Percentiles rank a stretch among this genome's conserved stretches.
phyloP scores from a whole-genome alignment of 2,113 vertebrate species.

The Charina bottae region DNA sequence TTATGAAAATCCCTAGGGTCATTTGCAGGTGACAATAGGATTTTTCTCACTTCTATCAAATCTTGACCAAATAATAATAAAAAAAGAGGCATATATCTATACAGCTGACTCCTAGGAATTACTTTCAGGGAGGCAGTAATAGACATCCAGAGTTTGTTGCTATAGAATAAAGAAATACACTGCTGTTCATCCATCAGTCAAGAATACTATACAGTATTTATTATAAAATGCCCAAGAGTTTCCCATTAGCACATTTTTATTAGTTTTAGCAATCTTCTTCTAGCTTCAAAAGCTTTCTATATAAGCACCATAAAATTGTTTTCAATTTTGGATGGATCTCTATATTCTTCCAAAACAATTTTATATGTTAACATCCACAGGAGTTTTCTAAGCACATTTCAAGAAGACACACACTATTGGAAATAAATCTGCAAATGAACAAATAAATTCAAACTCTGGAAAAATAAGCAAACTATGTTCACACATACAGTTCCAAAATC shows the following conservation, averaged over 20 bases:
- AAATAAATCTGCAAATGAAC: constrained; percentile 25
- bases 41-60: constrained; percentile 61
- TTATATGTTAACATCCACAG: constrained; percentile 39
- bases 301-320: constrained; percentile 44
- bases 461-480: constrained; percentile 36
- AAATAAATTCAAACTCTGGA: not conserved
- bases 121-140: constrained; percentile 49
- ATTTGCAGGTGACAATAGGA: constrained; percentile 50
- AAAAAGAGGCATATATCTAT: constrained; percentile 55
- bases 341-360: constrained; percentile 42
- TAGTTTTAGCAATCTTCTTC: constrained; percentile 43
- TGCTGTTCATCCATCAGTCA: constrained; percentile 51
- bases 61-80: constrained; percentile 51
- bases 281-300: constrained; percentile 52
- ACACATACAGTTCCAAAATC: not conserved
- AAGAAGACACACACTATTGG: constrained; percentile 31
- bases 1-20: constrained; percentile 28
- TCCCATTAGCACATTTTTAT: constrained; percentile 47
- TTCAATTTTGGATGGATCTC: constrained; percentile 51
- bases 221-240: constrained; percentile 51
- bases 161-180: constrained; percentile 58
- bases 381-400: constrained; percentile 23
- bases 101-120: constrained; percentile 43
- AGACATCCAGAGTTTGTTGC: constrained; percentile 46
- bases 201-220: constrained; percentile 46